These are phyloP conservation scores for Melitaea cinxia DNA, from an alignment of 1,140 invertebrate genomes.

Conservation along the genomic window DNA sequence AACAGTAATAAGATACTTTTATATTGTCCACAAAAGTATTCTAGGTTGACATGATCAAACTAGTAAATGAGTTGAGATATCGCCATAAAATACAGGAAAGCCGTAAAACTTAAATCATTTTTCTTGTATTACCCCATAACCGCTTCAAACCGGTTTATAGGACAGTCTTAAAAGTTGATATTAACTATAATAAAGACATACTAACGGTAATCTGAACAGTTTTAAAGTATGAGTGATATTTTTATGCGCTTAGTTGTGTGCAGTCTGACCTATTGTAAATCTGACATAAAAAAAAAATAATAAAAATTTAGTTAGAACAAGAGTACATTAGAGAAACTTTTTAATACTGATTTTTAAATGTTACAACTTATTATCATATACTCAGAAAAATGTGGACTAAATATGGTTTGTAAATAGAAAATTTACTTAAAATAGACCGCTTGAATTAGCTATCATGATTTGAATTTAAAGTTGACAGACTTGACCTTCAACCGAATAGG, in stretches of 20 bases:
- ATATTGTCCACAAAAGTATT: too few relatives aligned
- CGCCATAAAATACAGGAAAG: not conserved
- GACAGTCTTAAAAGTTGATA: not conserved
- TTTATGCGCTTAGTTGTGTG: not conserved
- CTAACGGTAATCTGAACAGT: not conserved
- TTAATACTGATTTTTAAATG: too few relatives aligned
- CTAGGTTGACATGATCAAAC: not conserved
- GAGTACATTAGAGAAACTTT: too few relatives aligned
- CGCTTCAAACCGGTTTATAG: not conserved
- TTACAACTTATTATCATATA: too few relatives aligned
- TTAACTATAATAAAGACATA: not conserved
- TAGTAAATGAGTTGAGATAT: not conserved
- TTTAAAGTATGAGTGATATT: not conserved
- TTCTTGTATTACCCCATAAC: constrained; percentile 1
- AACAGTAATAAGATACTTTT: too few relatives aligned
- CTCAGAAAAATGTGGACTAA: too few relatives aligned
- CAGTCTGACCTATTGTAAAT: not conserved
- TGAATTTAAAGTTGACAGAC: too few relatives aligned
- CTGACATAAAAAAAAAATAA: not conserved
- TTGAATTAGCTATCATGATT: too few relatives aligned
- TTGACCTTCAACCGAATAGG: too few relatives aligned
- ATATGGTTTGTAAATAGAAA: too few relatives aligned
- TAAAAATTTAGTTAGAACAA: too few relatives aligned
- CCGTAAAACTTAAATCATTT: not conserved
- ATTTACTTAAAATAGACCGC: too few relatives aligned